phyloP scores from a whole-genome alignment of 2,888 invertebrate species.

The Mechanitis mazaeus region DNA sequence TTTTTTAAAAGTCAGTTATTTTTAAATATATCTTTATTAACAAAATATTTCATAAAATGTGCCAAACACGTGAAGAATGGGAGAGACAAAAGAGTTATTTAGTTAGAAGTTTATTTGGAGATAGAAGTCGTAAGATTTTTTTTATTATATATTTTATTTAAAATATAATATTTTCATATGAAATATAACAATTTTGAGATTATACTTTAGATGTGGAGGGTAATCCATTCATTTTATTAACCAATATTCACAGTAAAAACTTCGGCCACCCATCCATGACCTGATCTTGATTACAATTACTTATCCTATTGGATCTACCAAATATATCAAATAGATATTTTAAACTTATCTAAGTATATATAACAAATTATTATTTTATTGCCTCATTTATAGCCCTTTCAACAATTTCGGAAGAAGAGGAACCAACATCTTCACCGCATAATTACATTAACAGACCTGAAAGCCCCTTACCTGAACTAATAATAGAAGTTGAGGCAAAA shows the following conservation, averaged over 20 bases:
- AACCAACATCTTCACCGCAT: slow-evolving; percentile 6
- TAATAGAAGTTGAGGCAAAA: slow-evolving; percentile 18
- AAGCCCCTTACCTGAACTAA: slow-evolving; percentile 21
- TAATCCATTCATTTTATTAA: not conserved
- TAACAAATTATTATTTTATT: not conserved
- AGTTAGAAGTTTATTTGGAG: slow-evolving; percentile 23
- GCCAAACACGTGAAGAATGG: slow-evolving; percentile 17
- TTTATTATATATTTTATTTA: not conserved
- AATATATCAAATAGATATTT: too few species aligned
- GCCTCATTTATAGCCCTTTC: slow-evolving; percentile 13
- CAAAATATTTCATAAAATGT: slow-evolving; percentile 6
- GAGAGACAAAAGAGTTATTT: slow-evolving; percentile 16
- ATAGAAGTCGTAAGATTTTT: slow-evolving; percentile 15
- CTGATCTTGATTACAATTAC: too few species aligned
- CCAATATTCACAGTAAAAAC: not conserved
- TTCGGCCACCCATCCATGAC: not conserved
- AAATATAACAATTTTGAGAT: not conserved
- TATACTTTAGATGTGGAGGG: too few species aligned
- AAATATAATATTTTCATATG: not conserved
- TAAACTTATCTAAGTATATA: not conserved
- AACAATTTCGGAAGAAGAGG: slow-evolving; percentile 11
- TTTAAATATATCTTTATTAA: not conserved
- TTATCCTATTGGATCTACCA: too few species aligned
- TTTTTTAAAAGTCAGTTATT: too few species aligned
- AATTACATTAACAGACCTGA: slow-evolving; percentile 8